Evolutionary conservation across 1,140 invertebrate genomes (phyloP).

Genomic region (Arion vulgaris): DNA sequence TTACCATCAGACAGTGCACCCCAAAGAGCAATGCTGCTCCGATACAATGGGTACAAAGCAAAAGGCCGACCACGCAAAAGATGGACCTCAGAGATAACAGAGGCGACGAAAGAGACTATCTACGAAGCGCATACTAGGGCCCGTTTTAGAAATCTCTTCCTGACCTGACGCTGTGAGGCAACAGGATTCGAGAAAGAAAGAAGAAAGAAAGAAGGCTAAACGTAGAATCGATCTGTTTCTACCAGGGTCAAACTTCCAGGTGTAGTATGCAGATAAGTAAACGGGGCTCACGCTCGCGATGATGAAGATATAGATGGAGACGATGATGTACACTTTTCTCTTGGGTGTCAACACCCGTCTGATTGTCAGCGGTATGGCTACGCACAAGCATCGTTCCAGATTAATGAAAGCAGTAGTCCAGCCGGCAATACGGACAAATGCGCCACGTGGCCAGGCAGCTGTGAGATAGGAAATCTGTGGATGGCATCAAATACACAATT

Average conservation of each 20-base stretch:
- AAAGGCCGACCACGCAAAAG: too few relatives aligned
- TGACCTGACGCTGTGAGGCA: too few relatives aligned
- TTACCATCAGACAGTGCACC: too few relatives aligned
- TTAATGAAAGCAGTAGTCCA: slow-evolving; percentile 18
- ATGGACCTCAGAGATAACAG: too few relatives aligned
- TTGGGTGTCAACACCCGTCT: background rate
- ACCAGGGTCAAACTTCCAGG: background rate
- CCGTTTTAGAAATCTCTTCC: too few relatives aligned
- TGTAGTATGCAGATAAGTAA: background rate
- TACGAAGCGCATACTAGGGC: too few relatives aligned
- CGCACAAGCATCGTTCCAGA: slow-evolving; percentile 16
- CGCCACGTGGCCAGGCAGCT: background rate
- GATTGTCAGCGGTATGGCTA: background rate
- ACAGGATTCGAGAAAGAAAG: too few relatives aligned
- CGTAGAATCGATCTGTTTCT: background rate
- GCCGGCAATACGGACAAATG: slow-evolving; percentile 7
- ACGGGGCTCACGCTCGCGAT: background rate
- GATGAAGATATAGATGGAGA: background rate
- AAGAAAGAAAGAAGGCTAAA: too few relatives aligned
- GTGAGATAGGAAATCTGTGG: background rate
- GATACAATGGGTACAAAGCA: too few relatives aligned
- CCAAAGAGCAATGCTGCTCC: too few relatives aligned
- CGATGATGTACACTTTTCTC: background rate
- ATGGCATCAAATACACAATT: too few relatives aligned
- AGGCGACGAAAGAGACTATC: too few relatives aligned